Percentiles rank a stretch among this genome's conserved stretches.
Conservation (phyloP, 2,113 vertebrate species). For the Pluvialis apricaria region DNA sequence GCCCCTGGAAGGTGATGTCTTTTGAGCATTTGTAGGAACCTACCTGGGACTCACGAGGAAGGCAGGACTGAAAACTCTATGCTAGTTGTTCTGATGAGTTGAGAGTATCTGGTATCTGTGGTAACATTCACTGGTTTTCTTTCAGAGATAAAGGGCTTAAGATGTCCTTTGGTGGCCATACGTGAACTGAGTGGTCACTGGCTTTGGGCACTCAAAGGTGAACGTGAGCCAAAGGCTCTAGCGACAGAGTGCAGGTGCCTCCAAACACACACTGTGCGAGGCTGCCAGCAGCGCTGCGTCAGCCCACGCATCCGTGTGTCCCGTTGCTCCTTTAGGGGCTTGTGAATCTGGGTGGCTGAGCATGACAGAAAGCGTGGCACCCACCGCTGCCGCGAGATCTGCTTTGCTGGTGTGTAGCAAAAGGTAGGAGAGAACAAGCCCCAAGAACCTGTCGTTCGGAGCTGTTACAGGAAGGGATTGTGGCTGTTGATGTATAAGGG, state of each 20-base stretch:
- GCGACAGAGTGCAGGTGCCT: background rate
- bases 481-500: background rate
- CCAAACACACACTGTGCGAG: background rate
- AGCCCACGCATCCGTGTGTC: fast-evolving
- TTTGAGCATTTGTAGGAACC: background rate
- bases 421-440: background rate
- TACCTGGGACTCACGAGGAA: background rate
- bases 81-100: background rate
- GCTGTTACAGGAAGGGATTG: background rate
- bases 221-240: background rate
- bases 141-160: background rate
- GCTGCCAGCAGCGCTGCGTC: background rate
- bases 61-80: background rate
- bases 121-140: background rate
- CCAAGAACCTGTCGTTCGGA: background rate
- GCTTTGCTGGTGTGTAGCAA: background rate
- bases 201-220: background rate
- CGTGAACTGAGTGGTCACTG: fast-evolving
- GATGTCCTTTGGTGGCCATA: background rate
- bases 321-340: background rate
- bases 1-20: background rate
- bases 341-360: background rate
- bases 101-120: background rate
- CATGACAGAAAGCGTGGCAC: background rate
- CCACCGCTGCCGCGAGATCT: background rate